Percentiles rank a stretch among this genome's conserved stretches.
These are phyloP conservation scores for Ashinkailepas kermadecensis DNA, from an alignment of 2,888 invertebrate genomes.

Conservation along the genomic window DNA sequence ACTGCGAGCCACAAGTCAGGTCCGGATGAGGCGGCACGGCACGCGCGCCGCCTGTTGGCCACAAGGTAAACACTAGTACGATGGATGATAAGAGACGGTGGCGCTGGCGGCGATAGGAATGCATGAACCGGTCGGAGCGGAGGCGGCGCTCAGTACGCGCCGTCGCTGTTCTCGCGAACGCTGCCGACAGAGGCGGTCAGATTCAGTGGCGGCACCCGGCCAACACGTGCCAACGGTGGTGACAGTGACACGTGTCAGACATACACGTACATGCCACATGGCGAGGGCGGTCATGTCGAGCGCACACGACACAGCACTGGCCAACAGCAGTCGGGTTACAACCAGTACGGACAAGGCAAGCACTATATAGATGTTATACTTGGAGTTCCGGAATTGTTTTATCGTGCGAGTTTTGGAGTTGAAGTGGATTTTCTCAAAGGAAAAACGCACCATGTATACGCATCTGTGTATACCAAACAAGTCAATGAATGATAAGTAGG, in stretches of 20 bases:
- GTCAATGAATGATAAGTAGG: too few relatives aligned
- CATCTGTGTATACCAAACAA: too few relatives aligned
- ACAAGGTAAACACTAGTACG: background rate
- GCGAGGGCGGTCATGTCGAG: too few relatives aligned
- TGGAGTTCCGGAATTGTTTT: too few relatives aligned
- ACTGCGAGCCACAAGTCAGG: background rate
- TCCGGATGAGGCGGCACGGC: background rate
- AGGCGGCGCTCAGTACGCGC: constrained; percentile 1
- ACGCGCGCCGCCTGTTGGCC: background rate
- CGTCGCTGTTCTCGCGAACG: constrained; percentile 5
- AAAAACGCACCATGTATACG: too few relatives aligned
- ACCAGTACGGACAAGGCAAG: background rate
- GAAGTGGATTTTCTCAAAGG: too few relatives aligned
- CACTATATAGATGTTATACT: too few relatives aligned
- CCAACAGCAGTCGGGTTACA: background rate
- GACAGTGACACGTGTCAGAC: too few relatives aligned
- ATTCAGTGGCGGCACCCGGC: background rate
- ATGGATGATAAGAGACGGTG: background rate
- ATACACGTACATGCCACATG: too few relatives aligned
- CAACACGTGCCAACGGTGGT: too few relatives aligned
- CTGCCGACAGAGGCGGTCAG: background rate
- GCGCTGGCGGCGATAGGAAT: background rate
- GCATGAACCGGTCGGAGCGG: background rate
- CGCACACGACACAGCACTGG: background rate
- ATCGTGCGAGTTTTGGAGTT: too few relatives aligned